phyloP scores from a whole-genome alignment of 2,888 invertebrate genomes.

The Tortricodes alternella region DNA sequence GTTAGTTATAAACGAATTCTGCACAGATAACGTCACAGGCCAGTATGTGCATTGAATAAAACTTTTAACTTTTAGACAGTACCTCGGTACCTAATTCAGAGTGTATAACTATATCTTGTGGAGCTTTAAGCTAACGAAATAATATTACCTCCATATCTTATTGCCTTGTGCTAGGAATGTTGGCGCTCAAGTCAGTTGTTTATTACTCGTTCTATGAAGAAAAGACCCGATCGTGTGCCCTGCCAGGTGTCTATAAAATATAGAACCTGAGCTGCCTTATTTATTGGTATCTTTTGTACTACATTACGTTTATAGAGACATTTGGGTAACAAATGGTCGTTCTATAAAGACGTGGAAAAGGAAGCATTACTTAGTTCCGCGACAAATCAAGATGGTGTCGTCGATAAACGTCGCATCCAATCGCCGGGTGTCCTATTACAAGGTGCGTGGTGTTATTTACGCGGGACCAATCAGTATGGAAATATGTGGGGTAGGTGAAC shows the following conservation, averaged over 20 bases:
- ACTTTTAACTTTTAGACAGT: no score
- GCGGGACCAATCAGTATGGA: constrained; percentile 75
- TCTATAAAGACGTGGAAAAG: constrained; percentile 51
- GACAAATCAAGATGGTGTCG: constrained; percentile 72
- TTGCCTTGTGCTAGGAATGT: not conserved
- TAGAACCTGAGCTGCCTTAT: constrained; percentile 6
- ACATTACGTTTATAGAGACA: constrained; percentile 60
- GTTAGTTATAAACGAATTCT: no score
- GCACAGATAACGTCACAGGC: no score
- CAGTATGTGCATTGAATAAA: no score
- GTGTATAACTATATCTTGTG: no score
- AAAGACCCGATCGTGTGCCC: not conserved
- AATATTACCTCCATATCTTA: not conserved
- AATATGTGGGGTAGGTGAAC: constrained; percentile 79
- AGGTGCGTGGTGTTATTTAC: constrained; percentile 66
- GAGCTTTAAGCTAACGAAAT: no score
- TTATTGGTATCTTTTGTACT: constrained; percentile 33
- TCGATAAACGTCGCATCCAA: constrained; percentile 65
- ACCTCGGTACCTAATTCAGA: no score
- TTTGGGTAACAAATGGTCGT: constrained; percentile 56
- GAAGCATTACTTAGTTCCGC: constrained; percentile 54
- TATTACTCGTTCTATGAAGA: not conserved
- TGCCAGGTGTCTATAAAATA: constrained; percentile 7
- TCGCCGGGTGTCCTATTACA: constrained; percentile 66
- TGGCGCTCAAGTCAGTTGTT: not conserved